Evolutionary conservation across 2,888 invertebrate genomes (phyloP), one percentile per base, ranked within the genome.

Genomic region (Lycia hirtaria): DNA sequence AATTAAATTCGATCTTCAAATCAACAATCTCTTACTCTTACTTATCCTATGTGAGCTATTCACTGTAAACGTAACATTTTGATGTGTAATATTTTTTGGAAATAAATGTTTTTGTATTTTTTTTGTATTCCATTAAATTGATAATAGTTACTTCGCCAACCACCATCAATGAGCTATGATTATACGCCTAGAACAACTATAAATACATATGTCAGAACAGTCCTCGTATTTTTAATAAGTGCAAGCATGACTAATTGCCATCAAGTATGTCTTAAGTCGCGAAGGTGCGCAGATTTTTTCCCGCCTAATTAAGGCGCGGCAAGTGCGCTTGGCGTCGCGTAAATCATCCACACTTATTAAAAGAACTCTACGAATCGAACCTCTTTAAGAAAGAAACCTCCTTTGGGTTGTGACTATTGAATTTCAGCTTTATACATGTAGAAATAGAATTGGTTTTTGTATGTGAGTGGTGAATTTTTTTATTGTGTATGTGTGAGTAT

Each of bases 321-420:
- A 78, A 76, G 79, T 90, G 90, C 73, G 71, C 72, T 65, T 90
- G 90, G 86, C 89, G 77, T 75, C 78, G 81, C 87, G 90, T 91
- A 90, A 91, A 90, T 91, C 90, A 90, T 87, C 76, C 78, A 69
- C 78, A 80, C 87, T 90, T 90, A 90, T 91, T 91, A 90, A 90
- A 90, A 88, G 83, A 87, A 87, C 78, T 76, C 78, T 76, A 77
- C 80, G 83, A 87, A 88, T 88, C 88, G 83, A 87, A 88, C 81
- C 80, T 83, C 79, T 78, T 85, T 80, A 85, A 84, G 86, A 80
- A 77, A 74, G 75, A 72, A 71, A 80, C 76, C 78, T 83, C 69
- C 71, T 74, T 69, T 33, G 65, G 47, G 69, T 60, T 30, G n/a
- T 7, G 2, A 26, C n/a, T 22, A 35, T 20, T 22, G 15, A 51